Evolutionary conservation across 2,888 invertebrate species (phyloP).

Genomic region (Machimus rusticus): DNA sequence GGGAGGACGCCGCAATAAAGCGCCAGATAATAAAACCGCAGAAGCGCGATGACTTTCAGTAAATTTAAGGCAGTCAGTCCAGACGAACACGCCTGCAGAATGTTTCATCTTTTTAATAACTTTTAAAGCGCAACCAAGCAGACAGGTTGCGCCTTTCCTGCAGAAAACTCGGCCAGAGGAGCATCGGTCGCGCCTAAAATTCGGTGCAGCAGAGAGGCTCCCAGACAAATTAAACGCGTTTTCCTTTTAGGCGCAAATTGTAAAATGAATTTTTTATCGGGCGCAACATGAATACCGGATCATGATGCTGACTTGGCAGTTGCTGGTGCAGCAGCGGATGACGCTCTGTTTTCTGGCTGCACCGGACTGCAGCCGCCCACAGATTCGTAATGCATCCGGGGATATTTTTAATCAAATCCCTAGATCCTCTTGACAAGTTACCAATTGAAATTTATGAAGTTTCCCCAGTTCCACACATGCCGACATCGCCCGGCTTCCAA

Average conservation of each 20-base stretch:
- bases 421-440: slow-evolving; percentile 28
- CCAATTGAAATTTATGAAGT: slow-evolving; percentile 32
- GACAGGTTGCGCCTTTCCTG: not conserved
- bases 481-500: not conserved
- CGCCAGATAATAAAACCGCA: not conserved
- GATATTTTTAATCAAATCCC: slow-evolving; percentile 27
- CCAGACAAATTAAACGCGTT: not conserved
- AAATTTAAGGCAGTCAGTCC: not conserved
- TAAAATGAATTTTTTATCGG: slow-evolving; percentile 16
- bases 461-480: not conserved
- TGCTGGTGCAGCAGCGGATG: not conserved
- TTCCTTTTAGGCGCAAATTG: not conserved
- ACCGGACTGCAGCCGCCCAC: not conserved
- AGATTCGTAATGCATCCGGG: not conserved
- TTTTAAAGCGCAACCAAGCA: not conserved
- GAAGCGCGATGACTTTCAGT: not conserved
- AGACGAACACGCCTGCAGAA: not conserved
- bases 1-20: not conserved
- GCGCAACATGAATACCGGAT: not conserved
- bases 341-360: not conserved
- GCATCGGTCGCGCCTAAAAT: not conserved
- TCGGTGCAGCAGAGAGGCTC: not conserved
- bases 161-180: not conserved
- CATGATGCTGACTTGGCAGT: not conserved
- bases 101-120: not conserved